A percentile compares a stretch with the other conserved stretches of the same genome.
Conservation (phyloP, 2,888 invertebrate species). For the Zaprionus lineosus region DNA sequence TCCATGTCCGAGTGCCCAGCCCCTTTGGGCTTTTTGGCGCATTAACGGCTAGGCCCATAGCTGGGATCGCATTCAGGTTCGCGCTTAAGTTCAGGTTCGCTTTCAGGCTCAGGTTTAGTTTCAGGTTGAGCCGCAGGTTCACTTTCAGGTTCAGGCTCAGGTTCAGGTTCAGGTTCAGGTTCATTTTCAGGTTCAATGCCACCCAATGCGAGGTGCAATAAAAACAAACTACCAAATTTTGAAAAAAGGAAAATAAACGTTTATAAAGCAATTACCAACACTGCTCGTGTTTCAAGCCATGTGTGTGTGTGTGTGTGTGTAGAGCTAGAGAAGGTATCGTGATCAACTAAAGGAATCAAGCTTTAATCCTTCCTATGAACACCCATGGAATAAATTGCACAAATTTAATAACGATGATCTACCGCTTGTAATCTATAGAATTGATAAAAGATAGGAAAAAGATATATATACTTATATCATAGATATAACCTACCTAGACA, state of each 20-base stretch:
- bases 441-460: no score
- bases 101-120: slow-evolving; percentile 27
- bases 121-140: no score
- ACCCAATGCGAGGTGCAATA: slow-evolving; percentile 65
- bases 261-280: slow-evolving; percentile 72
- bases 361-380: not conserved
- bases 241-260: slow-evolving; percentile 46
- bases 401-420: no score
- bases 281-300: slow-evolving; percentile 63
- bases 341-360: not conserved
- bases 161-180: not conserved
- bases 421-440: no score
- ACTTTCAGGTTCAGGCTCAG: slow-evolving; percentile 3
- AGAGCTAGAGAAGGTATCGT: slow-evolving; percentile 32
- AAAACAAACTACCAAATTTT: slow-evolving; percentile 69
- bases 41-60: slow-evolving; percentile 65
- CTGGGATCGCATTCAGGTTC: slow-evolving; percentile 10
- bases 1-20: slow-evolving; percentile 9
- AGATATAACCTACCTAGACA: no score
- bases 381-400: not conserved
- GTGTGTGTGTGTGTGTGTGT: slow-evolving; percentile 11
- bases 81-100: not conserved
- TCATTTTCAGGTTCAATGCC: slow-evolving; percentile 60
- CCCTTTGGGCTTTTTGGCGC: slow-evolving; percentile 66
- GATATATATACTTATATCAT: no score